Percentiles rank a stretch among this genome's conserved stretches.
phyloP scores from a whole-genome alignment of 2,888 invertebrate species.

The Eupithecia vulgata region DNA sequence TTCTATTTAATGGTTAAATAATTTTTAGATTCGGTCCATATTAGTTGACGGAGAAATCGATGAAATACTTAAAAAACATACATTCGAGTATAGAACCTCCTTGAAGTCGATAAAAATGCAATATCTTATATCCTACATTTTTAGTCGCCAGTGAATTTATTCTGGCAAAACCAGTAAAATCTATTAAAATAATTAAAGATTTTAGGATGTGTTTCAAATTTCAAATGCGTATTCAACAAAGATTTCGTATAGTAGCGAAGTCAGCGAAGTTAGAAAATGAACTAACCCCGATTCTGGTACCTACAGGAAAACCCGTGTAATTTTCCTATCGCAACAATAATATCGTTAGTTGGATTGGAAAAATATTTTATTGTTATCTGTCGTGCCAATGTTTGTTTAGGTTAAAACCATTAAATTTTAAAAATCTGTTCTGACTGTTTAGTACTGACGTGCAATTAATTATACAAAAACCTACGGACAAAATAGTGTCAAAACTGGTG shows the following conservation, averaged over 20 bases:
- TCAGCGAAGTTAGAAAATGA: constrained; percentile 28
- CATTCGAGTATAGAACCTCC: no score
- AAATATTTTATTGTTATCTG: neutral
- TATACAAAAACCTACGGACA: no score
- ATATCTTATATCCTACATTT: neutral
- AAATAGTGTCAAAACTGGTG: no score
- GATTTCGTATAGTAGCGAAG: constrained; percentile 9
- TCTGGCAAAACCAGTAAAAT: neutral
- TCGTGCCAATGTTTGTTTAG: no score
- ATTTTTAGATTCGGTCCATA: no score
- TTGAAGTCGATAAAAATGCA: neutral
- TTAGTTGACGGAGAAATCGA: no score
- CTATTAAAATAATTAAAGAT: neutral
- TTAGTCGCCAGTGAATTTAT: neutral
- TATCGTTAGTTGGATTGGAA: neutral
- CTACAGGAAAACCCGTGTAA: neutral
- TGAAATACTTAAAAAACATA: no score
- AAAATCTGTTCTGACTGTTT: no score
- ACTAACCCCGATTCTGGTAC: neutral
- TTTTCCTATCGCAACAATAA: neutral
- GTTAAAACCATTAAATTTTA: no score
- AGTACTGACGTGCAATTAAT: no score
- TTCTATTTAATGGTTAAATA: no score
- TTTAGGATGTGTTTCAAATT: neutral
- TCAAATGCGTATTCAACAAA: constrained; percentile 10